These are phyloP conservation scores for Arvicanthis niloticus DNA, from an alignment of 2,113 vertebrate species.

Conservation along the genomic window DNA sequence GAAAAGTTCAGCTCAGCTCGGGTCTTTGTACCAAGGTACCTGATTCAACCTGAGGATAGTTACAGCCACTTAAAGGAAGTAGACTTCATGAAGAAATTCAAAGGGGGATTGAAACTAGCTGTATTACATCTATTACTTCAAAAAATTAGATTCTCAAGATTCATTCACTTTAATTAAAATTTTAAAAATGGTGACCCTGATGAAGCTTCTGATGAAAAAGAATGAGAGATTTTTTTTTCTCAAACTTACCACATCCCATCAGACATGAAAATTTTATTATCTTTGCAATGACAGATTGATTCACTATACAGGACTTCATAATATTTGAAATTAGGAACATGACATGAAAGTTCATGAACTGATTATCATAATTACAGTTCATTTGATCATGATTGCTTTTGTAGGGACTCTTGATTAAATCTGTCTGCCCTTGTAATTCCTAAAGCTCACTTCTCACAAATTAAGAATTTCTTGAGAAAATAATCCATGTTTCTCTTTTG, in stretches of 20 bases:
- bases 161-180: slow-evolving; percentile 67
- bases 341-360: slow-evolving; percentile 81
- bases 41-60: background rate
- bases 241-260: slow-evolving; percentile 69
- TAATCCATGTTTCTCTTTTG: slow-evolving; percentile 44
- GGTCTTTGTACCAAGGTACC: background rate
- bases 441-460: slow-evolving; percentile 65
- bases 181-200: slow-evolving; percentile 47
- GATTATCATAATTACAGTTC: slow-evolving; percentile 86
- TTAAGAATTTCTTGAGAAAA: slow-evolving; percentile 70
- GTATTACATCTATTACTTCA: background rate
- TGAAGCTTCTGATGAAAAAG: slow-evolving; percentile 68
- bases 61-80: background rate
- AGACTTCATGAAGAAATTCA: background rate
- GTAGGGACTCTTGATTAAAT: slow-evolving; percentile 82
- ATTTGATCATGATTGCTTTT: slow-evolving; percentile 85
- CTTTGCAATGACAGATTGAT: slow-evolving; percentile 79
- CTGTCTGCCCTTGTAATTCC: slow-evolving; percentile 78
- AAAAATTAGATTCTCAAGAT: background rate
- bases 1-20: background rate
- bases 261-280: slow-evolving; percentile 72
- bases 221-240: slow-evolving; percentile 59
- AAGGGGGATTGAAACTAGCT: background rate
- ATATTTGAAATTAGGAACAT: slow-evolving; percentile 81
- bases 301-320: slow-evolving; percentile 75